Percentiles rank a stretch among this genome's conserved stretches.
Evolutionary conservation across 1,140 invertebrate genomes (phyloP).

Genomic region (Melitaea cinxia): DNA sequence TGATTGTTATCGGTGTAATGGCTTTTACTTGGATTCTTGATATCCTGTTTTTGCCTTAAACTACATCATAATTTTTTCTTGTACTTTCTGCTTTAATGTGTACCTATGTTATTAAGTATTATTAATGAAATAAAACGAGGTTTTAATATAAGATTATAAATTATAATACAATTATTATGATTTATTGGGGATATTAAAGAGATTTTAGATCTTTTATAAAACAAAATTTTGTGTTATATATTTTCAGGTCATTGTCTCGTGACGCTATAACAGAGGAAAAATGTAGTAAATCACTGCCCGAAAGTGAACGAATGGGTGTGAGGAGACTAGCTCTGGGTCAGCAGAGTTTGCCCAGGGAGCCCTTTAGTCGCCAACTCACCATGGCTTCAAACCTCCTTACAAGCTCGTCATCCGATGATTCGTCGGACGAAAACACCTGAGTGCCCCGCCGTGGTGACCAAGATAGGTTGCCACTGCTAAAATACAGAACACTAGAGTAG

Average conservation of each 20-base stretch:
- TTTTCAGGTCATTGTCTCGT: constrained; percentile 72
- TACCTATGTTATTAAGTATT: no score
- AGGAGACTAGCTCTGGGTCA: constrained; percentile 70
- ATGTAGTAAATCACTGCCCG: constrained; percentile 76
- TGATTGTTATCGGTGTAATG: no score
- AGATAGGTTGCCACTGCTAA: constrained; percentile 75
- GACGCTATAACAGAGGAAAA: constrained; percentile 80
- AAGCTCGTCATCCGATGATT: constrained; percentile 75
- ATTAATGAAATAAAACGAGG: no score
- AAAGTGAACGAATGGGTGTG: constrained; percentile 76
- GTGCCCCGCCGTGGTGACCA: constrained; percentile 75
- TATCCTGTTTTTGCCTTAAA: not conserved
- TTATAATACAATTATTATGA: no score
- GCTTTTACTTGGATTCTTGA: not conserved
- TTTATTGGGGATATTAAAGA: no score
- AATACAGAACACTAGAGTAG: constrained; percentile 70
- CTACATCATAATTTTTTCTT: not conserved
- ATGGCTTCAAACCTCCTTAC: constrained; percentile 73
- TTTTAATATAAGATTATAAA: no score
- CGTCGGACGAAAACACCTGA: constrained; percentile 77
- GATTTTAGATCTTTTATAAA: no score
- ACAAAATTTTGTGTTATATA: not conserved
- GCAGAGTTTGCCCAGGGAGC: constrained; percentile 70
- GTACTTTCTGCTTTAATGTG: no score
- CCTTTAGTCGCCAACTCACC: constrained; percentile 72